These are phyloP conservation scores for Cerastis rubricosa DNA, from an alignment of 2,888 invertebrate genomes.

Conservation along the genomic window DNA sequence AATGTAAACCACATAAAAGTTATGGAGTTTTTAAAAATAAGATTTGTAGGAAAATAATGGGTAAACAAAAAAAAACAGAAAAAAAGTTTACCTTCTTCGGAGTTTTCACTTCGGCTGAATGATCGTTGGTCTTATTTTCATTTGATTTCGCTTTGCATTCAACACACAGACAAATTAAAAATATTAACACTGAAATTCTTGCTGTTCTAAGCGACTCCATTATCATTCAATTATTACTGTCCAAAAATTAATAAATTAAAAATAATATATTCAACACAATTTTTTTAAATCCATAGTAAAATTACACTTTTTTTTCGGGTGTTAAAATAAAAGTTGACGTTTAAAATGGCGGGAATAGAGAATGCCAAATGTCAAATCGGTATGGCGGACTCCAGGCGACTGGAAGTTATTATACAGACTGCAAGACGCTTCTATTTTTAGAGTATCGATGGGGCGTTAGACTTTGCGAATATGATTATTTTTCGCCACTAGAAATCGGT, in stretches of 20 bases:
- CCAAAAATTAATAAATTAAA: conserved; percentile 34
- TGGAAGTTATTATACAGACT: conserved; percentile 77
- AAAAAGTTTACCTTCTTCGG: conserved; percentile 70
- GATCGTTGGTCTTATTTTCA: conserved; percentile 72
- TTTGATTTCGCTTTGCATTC: conserved; percentile 72
- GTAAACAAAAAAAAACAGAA: too few species aligned
- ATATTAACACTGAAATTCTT: conserved; percentile 71
- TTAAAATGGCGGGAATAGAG: conserved; percentile 73
- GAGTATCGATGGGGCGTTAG: conserved; percentile 76
- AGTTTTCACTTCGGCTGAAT: conserved; percentile 72
- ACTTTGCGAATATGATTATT: conserved; percentile 58
- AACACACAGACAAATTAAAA: conserved; percentile 73
- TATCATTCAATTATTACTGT: conserved; percentile 42
- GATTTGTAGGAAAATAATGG: background rate
- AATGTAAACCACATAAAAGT: too few species aligned
- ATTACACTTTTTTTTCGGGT: conserved; percentile 31
- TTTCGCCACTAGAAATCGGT: conserved; percentile 44
- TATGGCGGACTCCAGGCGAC: conserved; percentile 77
- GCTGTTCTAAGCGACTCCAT: conserved; percentile 67
- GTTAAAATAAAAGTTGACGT: conserved; percentile 59
- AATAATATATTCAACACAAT: conserved; percentile 28
- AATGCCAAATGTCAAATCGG: conserved; percentile 69
- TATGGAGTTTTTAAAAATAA: background rate
- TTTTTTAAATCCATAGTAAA: conserved; percentile 42
- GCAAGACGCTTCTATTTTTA: conserved; percentile 79